phyloP scores from a whole-genome alignment of 2,113 vertebrate genomes.

The Crotalus tigris region DNA sequence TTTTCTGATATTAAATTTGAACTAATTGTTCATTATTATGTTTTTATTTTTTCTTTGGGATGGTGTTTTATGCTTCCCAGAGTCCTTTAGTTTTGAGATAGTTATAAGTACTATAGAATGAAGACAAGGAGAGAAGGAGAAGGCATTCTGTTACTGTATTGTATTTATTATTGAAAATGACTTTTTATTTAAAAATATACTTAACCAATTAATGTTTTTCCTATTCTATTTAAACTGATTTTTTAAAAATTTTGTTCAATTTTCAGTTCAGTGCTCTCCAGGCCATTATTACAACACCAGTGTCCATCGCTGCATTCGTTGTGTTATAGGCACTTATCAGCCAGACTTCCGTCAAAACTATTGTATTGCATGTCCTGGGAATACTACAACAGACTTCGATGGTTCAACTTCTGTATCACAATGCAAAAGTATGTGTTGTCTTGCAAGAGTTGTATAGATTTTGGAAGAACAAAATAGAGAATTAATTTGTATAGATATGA shows the following conservation, averaged over 20 bases:
- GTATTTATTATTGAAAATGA: not conserved
- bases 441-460: slow-evolving; percentile 3
- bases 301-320: slow-evolving; percentile 94
- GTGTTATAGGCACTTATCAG: slow-evolving; percentile 90
- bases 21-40: not conserved
- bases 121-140: not conserved
- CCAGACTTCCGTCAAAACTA: slow-evolving; percentile 95
- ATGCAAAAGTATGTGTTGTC: slow-evolving; percentile 88
- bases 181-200: not conserved
- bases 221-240: not conserved
- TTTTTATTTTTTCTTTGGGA: not conserved
- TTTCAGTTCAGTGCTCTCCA: slow-evolving; percentile 89
- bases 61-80: not conserved
- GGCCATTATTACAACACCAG: slow-evolving; percentile 97
- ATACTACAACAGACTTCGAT: slow-evolving; percentile 95
- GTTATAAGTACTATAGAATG: not conserved
- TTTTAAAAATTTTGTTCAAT: slow-evolving; percentile 26
- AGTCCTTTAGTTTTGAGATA: not conserved
- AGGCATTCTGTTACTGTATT: not conserved
- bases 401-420: slow-evolving; percentile 93
- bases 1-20: not conserved
- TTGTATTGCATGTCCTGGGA: slow-evolving; percentile 92
- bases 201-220: not conserved
- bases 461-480: not conserved
- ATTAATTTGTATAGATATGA: not conserved